phyloP scores from a whole-genome alignment of 1,140 invertebrate species.

The Melipona quadrifasciata region DNA sequence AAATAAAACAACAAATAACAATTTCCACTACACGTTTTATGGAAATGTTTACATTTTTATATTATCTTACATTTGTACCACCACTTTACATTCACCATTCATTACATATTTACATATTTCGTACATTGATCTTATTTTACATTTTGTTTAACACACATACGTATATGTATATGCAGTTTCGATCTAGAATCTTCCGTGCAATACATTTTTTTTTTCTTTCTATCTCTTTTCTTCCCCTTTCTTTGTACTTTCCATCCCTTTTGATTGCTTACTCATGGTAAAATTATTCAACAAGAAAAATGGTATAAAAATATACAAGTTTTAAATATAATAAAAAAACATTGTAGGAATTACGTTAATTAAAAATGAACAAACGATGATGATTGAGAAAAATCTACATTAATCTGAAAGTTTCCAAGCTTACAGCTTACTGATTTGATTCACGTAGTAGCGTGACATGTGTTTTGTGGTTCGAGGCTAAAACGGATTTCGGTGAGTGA shows the following conservation, averaged over 20 bases:
- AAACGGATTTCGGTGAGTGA: constrained; percentile 51
- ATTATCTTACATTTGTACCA: neutral
- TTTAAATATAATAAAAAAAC: constrained; percentile 5
- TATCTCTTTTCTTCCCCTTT: neutral
- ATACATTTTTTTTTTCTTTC: neutral
- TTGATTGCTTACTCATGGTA: neutral
- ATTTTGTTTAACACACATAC: neutral
- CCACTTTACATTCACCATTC: neutral
- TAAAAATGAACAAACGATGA: neutral
- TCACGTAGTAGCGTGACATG: constrained; percentile 65
- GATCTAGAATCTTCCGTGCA: constrained; percentile 10
- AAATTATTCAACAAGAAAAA: constrained; percentile 11
- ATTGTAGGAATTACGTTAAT: neutral
- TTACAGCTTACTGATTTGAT: constrained; percentile 42
- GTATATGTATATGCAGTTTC: neutral
- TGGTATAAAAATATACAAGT: neutral
- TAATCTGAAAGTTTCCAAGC: neutral
- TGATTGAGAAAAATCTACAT: neutral
- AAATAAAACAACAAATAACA: too few species aligned
- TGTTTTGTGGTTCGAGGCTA: constrained; percentile 57
- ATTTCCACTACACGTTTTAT: neutral
- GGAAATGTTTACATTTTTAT: neutral
- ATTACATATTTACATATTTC: neutral
- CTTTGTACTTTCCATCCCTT: neutral
- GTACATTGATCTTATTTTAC: neutral